Percentiles rank a stretch among this genome's conserved stretches.
Conservation (phyloP, 2,888 invertebrate genomes). For the Agelastica alni region DNA sequence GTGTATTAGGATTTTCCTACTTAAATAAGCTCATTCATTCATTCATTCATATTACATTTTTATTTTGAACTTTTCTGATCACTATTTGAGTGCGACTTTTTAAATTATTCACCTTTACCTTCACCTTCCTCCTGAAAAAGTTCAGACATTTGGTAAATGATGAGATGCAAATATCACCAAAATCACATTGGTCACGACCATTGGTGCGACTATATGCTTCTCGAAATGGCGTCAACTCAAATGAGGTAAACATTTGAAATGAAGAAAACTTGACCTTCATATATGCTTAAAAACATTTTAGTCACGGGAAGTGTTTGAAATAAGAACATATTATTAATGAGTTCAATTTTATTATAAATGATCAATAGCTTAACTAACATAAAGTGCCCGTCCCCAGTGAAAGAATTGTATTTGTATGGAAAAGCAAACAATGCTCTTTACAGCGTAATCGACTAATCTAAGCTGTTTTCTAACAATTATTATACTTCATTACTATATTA, state of each 20-base stretch:
- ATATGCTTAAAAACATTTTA: not conserved
- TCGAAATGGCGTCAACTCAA: not conserved
- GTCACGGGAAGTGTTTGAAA: not conserved
- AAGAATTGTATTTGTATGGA: constrained; percentile 51
- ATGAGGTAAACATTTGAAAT: not conserved
- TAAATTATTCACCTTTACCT: too few species aligned
- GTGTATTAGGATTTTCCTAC: too few species aligned
- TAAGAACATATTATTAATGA: constrained; percentile 28
- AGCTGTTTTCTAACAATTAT: constrained; percentile 57
- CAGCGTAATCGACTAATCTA: constrained; percentile 55
- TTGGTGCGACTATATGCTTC: too few species aligned
- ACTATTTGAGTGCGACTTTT: too few species aligned
- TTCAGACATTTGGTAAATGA: too few species aligned
- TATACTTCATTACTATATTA: constrained; percentile 47
- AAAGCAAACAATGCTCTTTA: constrained; percentile 57
- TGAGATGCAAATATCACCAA: too few species aligned
- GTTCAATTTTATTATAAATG: constrained; percentile 55
- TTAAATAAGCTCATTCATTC: too few species aligned
- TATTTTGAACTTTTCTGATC: too few species aligned
- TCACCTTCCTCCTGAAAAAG: too few species aligned
- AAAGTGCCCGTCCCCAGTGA: constrained; percentile 58
- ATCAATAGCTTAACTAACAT: constrained; percentile 58
- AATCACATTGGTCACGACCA: too few species aligned
- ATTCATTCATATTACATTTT: too few species aligned
- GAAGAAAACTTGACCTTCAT: not conserved